A percentile compares a stretch with the other conserved stretches of the same genome.
Conservation (phyloP, 2,888 invertebrate genomes). For the Hecatera dysodea region DNA sequence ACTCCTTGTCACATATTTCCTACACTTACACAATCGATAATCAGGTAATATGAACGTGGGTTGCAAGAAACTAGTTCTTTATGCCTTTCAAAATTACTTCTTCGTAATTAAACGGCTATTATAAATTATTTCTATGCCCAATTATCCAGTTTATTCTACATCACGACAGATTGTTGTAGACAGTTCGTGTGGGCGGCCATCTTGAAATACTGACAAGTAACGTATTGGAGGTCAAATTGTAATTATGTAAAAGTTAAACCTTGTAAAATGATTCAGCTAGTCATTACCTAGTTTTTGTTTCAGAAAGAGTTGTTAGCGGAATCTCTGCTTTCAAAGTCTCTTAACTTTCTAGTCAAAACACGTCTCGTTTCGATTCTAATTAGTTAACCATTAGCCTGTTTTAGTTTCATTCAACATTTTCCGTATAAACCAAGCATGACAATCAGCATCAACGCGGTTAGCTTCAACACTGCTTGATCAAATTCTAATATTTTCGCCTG, state of each 20-base stretch:
- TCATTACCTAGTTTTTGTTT: constrained; percentile 17
- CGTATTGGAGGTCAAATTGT: constrained; percentile 40
- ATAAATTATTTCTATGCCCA: constrained; percentile 49
- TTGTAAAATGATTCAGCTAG: constrained; percentile 27
- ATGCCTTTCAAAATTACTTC: constrained; percentile 28
- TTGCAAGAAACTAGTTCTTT: constrained; percentile 23
- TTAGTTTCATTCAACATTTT: no score
- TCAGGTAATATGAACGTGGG: constrained; percentile 33
- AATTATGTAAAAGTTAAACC: constrained; percentile 50
- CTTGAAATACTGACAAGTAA: constrained; percentile 37
- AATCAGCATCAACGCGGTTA: no score
- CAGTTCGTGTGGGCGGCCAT: constrained; percentile 50
- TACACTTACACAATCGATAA: neutral
- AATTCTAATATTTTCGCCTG: no score
- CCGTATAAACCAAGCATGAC: no score
- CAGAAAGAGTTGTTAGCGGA: constrained; percentile 16
- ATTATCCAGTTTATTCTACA: constrained; percentile 58
- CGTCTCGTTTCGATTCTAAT: neutral
- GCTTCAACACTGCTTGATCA: no score
- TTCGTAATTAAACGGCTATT: constrained; percentile 56
- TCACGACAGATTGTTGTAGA: constrained; percentile 19
- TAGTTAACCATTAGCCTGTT: neutral
- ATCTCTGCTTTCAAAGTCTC: constrained; percentile 6
- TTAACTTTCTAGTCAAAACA: constrained; percentile 29
- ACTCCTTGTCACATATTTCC: neutral